Conservation (phyloP, 2,888 invertebrate species). For the Caenorhabditis sinica region DNA sequence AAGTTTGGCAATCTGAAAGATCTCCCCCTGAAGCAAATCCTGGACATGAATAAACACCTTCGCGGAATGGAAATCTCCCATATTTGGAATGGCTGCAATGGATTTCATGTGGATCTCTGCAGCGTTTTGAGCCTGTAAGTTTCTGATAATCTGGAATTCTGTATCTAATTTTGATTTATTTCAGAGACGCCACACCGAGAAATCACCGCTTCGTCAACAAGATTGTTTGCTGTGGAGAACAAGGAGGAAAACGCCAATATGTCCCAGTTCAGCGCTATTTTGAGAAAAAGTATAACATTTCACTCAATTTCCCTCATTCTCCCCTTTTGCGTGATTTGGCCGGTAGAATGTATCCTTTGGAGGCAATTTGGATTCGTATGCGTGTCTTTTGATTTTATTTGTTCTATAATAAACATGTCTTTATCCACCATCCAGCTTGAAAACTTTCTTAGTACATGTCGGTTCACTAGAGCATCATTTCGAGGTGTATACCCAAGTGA, state of each 20-base stretch:
- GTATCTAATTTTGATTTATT: not conserved
- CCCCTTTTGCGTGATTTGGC: not conserved
- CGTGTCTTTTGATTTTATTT: not conserved
- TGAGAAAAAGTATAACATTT: constrained; percentile 13
- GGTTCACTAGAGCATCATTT: not conserved
- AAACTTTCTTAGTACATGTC: not conserved
- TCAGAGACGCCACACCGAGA: constrained; percentile 16
- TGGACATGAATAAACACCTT: not conserved
- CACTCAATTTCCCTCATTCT: not conserved
- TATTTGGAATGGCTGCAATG: constrained; percentile 18
- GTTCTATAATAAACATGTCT: not conserved
- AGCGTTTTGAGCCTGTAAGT: constrained; percentile 15
- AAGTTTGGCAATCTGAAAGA: not conserved
- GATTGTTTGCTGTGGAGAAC: not conserved
- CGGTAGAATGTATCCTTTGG: constrained; percentile 3
- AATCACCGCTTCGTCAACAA: not conserved
- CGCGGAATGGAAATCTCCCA: not conserved
- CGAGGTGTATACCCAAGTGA: not conserved
- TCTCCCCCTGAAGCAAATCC: no score
- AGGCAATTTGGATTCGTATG: constrained; percentile 19
- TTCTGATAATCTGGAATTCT: not conserved
- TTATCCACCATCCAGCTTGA: not conserved
- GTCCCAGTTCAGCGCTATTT: not conserved
- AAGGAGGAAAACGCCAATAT: not conserved
- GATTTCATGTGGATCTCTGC: not conserved